A percentile compares a stretch with the other conserved stretches of the same genome.
phyloP scores from a whole-genome alignment of 2,888 invertebrate genomes.

The Hydriomena furcata region DNA sequence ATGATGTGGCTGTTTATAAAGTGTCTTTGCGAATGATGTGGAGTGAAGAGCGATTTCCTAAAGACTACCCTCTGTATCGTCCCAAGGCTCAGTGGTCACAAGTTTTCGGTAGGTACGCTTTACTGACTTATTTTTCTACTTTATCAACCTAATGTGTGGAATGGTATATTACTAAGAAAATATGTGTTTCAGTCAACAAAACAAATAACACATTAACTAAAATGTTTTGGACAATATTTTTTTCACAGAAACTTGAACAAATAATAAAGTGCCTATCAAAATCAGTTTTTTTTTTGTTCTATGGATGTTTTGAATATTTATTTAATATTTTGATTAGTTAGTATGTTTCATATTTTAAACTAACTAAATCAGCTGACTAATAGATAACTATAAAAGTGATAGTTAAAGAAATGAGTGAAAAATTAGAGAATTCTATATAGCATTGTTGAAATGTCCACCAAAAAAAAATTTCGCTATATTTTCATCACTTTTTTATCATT shows the following conservation, averaged over 20 bases:
- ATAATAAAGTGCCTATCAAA: no score
- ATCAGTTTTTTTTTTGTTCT: no score
- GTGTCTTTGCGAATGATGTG: conserved; percentile 93
- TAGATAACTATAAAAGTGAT: no score
- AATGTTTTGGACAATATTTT: not conserved
- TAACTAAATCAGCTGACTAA: no score
- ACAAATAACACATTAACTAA: conserved; percentile 8
- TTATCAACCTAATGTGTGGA: conserved; percentile 21
- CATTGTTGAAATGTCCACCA: no score
- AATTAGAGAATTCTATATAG: no score
- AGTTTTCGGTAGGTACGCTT: conserved; percentile 94
- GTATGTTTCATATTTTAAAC: no score
- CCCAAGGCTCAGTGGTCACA: conserved; percentile 97
- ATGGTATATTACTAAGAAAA: conserved; percentile 28
- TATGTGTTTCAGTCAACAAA: conserved; percentile 9
- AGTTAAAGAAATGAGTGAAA: no score
- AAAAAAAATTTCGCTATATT: no score
- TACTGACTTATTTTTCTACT: conserved; percentile 27
- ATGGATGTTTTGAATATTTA: no score
- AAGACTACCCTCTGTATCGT: conserved; percentile 93
- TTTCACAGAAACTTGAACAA: not conserved
- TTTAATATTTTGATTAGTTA: no score
- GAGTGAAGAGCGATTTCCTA: conserved; percentile 94
- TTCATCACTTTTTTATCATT: no score
- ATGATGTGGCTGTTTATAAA: conserved; percentile 93